Percentiles rank a stretch among this genome's conserved stretches.
phyloP scores from a whole-genome alignment of 2,888 invertebrate genomes.

The Chymomyza fuscimana region DNA sequence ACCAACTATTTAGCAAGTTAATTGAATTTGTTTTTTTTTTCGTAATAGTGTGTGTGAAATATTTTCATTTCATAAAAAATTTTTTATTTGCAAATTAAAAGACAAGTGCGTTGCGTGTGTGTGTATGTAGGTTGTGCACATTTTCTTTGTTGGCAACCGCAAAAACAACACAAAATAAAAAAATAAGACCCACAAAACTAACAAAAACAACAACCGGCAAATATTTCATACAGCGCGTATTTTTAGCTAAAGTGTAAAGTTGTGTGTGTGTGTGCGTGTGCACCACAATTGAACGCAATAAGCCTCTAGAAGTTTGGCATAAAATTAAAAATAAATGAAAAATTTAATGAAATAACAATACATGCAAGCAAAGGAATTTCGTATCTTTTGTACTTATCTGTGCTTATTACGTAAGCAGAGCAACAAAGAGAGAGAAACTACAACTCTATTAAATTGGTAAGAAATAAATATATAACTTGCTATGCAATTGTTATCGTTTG shows the following conservation, averaged over 20 bases:
- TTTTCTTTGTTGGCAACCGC: constrained; percentile 11
- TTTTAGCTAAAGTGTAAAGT: constrained; percentile 9
- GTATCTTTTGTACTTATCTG: background rate
- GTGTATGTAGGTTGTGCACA: background rate
- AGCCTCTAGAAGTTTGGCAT: background rate
- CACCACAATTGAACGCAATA: constrained; percentile 10
- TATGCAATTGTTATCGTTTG: too few relatives aligned
- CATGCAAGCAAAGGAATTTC: background rate
- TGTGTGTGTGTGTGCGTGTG: constrained; percentile 8
- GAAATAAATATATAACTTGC: too few relatives aligned
- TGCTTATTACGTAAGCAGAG: background rate
- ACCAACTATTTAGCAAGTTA: background rate
- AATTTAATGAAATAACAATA: background rate
- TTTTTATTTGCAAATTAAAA: background rate
- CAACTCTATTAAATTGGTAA: too few relatives aligned
- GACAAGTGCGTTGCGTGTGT: background rate
- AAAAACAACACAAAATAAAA: background rate
- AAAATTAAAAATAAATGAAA: constrained; percentile 2
- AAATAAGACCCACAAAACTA: constrained; percentile 8
- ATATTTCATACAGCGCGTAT: background rate
- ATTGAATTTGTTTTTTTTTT: background rate
- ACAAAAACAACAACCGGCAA: constrained; percentile 12
- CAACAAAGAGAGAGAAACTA: background rate
- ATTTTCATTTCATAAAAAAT: background rate
- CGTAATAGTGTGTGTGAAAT: background rate